Base-by-base conservation (phyloP, 2,113 vertebrate genomes). In the Talpa occidentalis region DNA sequence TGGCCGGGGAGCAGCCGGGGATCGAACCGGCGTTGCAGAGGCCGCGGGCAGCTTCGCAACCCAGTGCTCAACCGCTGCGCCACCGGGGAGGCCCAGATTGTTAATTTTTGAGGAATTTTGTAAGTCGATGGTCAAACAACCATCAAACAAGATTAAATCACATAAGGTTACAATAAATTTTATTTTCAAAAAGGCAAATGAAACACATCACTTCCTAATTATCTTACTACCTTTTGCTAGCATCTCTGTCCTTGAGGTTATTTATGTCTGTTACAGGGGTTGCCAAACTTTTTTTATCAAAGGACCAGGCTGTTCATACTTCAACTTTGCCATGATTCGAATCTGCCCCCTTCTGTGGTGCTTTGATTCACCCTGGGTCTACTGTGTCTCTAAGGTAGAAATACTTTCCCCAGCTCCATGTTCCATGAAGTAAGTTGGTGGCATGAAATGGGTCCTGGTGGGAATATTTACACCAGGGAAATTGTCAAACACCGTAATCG, bases 141-240 rank as follows among this genome's bases (percentile, higher is more conserved):
- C 49, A n/a, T 47, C 67, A 67, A 90, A 70, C 47, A 84, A 35
- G 67, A 87, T 86, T 73, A 21, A 69, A 80, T 95, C 64, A 62
- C 44, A 83, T 52, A 73, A 79, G 72, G 52, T 85, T 81, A 56
- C 30, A 32, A 73, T 80, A n/a, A 81, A 77, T 52, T 52, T 52
- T 60, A 73, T 72, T 49, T 87, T 72, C 37, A 78, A 47, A 92
- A 47, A 74, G 40, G 74, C 76, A 91, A 91, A 66, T 93, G 78
- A 88, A 87, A 82, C 32, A 60, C 42, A 79, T 79, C 76, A 73
- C 72, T 81, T 95, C 69, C 76, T 92, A 82, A 89, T 88, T 47
- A 77, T 44, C 73, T 56, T 32, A 69, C 66, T 88, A 49, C 54
- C 26, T 67, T 73, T 76, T 37, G 56, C 54, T 32, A n/a, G 52